phyloP scores from a whole-genome alignment of 1,140 invertebrate species.

The Trachymyrmex septentrionalis region DNA sequence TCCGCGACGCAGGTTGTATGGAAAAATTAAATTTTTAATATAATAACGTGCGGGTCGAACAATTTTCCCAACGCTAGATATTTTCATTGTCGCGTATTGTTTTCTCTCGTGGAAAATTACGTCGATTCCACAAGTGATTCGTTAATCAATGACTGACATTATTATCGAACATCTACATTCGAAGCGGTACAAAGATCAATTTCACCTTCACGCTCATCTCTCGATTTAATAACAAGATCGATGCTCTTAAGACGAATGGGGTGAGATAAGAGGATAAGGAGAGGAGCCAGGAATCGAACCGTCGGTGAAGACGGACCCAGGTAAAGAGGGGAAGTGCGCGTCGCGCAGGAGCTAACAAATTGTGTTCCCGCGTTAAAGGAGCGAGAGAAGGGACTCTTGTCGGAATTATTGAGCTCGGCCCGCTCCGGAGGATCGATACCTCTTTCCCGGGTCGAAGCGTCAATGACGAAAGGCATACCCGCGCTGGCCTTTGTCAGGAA shows the following conservation, averaged over 20 bases:
- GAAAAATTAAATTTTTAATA: slow-evolving; percentile 7
- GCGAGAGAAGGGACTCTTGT: slow-evolving; percentile 17
- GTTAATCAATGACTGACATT: neutral
- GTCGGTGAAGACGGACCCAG: neutral
- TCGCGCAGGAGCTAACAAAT: slow-evolving; percentile 51
- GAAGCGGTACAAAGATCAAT: slow-evolving; percentile 1
- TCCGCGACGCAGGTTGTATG: neutral
- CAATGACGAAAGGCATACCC: slow-evolving; percentile 47
- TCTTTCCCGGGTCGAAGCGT: slow-evolving; percentile 34
- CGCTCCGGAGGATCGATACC: slow-evolving; percentile 54
- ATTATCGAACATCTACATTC: neutral
- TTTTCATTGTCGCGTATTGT: neutral
- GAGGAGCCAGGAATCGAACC: neutral
- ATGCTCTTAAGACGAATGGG: neutral
- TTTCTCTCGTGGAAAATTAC: neutral
- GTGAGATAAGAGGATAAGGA: neutral
- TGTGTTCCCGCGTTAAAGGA: slow-evolving; percentile 57
- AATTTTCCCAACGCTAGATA: neutral
- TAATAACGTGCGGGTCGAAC: neutral
- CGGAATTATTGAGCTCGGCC: slow-evolving; percentile 47
- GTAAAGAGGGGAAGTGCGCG: slow-evolving; percentile 7
- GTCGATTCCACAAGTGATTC: neutral
- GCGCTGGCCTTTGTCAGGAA: slow-evolving; percentile 39
- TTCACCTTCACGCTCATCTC: neutral
- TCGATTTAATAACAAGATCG: slow-evolving; percentile 35